Percentiles rank a stretch among this genome's conserved stretches.
These are phyloP conservation scores for Falco novaeseelandiae DNA, from an alignment of 2,797 vertebrate species.

Conservation along the genomic window DNA sequence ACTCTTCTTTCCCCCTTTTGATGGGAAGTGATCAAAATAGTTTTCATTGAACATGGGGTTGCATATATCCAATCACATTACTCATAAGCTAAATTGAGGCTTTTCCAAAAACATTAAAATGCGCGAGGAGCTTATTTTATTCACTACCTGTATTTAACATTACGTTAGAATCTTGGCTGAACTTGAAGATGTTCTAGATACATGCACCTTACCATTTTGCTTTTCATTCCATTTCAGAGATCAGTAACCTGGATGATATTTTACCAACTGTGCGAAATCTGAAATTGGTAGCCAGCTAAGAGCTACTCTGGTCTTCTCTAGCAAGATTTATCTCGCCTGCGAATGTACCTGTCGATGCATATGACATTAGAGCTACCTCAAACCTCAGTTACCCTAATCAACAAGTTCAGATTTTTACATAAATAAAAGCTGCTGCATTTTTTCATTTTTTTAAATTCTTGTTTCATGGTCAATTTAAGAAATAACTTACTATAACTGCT, in stretches of 20 bases:
- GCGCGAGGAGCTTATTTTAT: background rate
- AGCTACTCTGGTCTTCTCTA: background rate
- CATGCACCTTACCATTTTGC: fast-evolving
- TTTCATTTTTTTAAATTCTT: background rate
- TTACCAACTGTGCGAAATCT: conserved; percentile 82
- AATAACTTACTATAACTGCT: background rate
- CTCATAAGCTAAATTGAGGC: background rate
- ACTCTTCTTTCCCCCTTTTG: background rate
- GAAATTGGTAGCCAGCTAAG: conserved; percentile 73
- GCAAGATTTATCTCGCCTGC: background rate
- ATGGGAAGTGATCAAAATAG: background rate
- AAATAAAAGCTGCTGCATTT: conserved; percentile 20
- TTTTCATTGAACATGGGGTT: background rate
- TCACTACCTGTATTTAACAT: background rate
- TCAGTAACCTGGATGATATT: conserved; percentile 83
- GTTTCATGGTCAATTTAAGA: background rate
- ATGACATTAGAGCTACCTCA: background rate
- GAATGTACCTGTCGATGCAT: background rate
- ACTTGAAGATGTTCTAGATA: background rate
- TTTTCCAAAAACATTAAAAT: background rate
- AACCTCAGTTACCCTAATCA: background rate
- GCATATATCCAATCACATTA: background rate
- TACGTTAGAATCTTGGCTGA: background rate
- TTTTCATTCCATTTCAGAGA: conserved; percentile 77
- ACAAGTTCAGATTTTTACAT: background rate